Conservation (phyloP, 2,888 invertebrate species). For the Craniophora ligustri region DNA sequence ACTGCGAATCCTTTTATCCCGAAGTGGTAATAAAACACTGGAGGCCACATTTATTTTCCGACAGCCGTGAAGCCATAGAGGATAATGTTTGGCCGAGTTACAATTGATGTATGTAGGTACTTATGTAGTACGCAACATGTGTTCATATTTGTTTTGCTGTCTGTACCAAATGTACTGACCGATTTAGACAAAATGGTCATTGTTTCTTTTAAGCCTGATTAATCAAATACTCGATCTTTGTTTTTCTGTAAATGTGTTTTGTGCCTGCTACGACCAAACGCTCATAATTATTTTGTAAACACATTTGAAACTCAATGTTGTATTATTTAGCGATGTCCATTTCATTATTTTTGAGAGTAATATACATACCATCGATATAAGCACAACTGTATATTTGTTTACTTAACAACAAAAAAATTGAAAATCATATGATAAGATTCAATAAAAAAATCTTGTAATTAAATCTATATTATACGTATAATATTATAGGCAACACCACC, state of each 20-base stretch:
- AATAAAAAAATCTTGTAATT: no score
- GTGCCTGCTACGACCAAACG: not conserved
- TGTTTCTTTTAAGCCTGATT: conserved; percentile 2
- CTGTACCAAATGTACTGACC: not conserved
- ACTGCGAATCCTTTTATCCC: conserved; percentile 44
- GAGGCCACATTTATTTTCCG: conserved; percentile 43
- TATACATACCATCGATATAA: no score
- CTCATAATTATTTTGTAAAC: not conserved
- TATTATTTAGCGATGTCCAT: not conserved
- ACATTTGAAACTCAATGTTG: not conserved
- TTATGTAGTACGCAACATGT: conserved; percentile 2
- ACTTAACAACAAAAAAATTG: no score
- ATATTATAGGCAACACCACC: no score
- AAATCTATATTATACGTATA: no score
- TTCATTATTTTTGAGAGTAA: no score
- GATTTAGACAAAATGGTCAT: conserved; percentile 2
- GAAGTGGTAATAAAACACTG: conserved; percentile 51
- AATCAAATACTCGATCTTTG: not conserved
- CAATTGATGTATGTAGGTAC: conserved; percentile 20
- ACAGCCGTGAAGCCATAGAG: conserved; percentile 45
- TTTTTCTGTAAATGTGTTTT: not conserved
- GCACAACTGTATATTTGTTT: no score
- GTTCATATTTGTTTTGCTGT: conserved; percentile 9
- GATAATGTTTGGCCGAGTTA: conserved; percentile 39
- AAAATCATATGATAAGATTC: no score